phyloP scores from a whole-genome alignment of 2,888 invertebrate species.

The Frankliniella fusca region DNA sequence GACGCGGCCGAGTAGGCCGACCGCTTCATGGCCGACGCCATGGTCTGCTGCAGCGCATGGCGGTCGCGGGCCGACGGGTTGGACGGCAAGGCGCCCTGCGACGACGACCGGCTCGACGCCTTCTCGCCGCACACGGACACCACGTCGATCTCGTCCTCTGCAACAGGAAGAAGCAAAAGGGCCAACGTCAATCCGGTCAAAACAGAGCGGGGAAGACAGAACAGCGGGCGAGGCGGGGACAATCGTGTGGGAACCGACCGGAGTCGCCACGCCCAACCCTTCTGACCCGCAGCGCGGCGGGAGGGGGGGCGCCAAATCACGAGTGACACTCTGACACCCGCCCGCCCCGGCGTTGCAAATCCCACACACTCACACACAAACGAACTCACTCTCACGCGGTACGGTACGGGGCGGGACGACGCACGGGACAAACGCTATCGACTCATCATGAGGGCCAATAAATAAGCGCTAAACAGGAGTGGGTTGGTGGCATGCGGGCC shows the following conservation, averaged over 20 bases:
- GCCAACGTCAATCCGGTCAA: no score
- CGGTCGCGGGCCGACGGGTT: slow-evolving; percentile 66
- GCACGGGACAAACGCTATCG: slow-evolving; percentile 39
- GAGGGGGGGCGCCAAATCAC: background rate
- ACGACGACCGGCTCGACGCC: slow-evolving; percentile 39
- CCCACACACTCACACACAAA: background rate
- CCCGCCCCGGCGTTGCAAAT: background rate
- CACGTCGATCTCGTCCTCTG: slow-evolving; percentile 83
- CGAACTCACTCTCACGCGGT: background rate
- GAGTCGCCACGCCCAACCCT: background rate
- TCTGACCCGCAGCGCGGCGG: background rate
- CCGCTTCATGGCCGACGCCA: slow-evolving; percentile 39
- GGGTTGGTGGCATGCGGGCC: slow-evolving; percentile 26
- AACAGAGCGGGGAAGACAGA: no score
- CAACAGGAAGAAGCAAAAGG: slow-evolving; percentile 34
- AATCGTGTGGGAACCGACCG: background rate
- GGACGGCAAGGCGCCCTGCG: slow-evolving; percentile 56
- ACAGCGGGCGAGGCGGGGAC: slow-evolving; percentile 7
- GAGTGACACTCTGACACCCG: background rate
- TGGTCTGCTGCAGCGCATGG: slow-evolving; percentile 54
- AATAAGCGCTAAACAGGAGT: slow-evolving; percentile 29
- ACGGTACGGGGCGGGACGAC: background rate
- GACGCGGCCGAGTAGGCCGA: background rate
- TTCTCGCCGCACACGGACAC: slow-evolving; percentile 61
- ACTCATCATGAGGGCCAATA: slow-evolving; percentile 30